Evolutionary conservation across 2,888 invertebrate species (phyloP), one percentile per base, ranked within the genome.

Genomic region (Laothoe populi): DNA sequence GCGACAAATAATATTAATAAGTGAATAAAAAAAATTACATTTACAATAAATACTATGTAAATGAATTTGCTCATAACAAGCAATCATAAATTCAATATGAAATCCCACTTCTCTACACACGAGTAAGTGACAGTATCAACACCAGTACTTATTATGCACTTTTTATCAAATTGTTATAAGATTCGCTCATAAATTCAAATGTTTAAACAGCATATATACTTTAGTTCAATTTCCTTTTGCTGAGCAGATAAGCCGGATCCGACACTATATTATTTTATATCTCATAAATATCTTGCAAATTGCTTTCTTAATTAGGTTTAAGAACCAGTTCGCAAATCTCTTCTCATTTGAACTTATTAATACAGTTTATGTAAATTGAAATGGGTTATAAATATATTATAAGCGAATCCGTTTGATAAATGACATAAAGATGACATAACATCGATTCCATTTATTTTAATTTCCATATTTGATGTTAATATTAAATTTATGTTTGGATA

Each of bases 251-350:
- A 69, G 62, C 63, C 62, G 35, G 65, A 71, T 72, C 75, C 71
- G 74, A 71, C 71, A 76, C 73, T 73, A 77, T 78, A 83, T 83
- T 83, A 83, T 81, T 84, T 84, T 83, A 85, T 82, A 78, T 81
- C 73, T 81, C 82, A 87, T 90, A 90, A 90, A 90, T 88, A 84
- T 85, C 84, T 83, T 80, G 88, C 88, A 84, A 88, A 90, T 89
- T 86, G 87, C 86, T 85, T 90, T 87, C 84, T 88, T 91, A 90
- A 90, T 91, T 90, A 91, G 82, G 75, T 75, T 74, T 75, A 69
- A 71, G 69, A 81, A 85, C 87, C 83, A 79, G 86, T 82, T 74
- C 64, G 59, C 70, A 61, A 65, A 70, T 72, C 72, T 68, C 76
- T 74, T 78, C 73, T 73, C 75, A 81, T 79, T 80, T 75, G 65